A percentile compares a stretch with the other conserved stretches of the same genome.
These are phyloP conservation scores for Rousettus leschenaultii DNA, from an alignment of 2,113 vertebrate genomes.

Conservation along the genomic window DNA sequence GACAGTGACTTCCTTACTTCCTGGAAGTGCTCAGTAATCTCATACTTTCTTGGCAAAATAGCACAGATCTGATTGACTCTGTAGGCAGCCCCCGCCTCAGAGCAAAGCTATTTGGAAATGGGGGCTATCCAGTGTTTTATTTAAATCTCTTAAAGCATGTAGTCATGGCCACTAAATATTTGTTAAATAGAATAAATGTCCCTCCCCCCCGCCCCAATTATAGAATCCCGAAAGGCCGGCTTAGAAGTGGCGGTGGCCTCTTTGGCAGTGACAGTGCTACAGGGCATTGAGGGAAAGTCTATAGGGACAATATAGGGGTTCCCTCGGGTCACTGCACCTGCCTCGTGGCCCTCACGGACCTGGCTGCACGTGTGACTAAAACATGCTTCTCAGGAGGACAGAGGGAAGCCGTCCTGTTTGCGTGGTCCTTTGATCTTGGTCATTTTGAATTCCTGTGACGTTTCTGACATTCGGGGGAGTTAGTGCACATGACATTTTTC, in stretches of 20 bases:
- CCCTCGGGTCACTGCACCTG: not conserved
- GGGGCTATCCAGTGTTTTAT: not conserved
- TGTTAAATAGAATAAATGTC: not conserved
- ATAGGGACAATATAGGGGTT: no score
- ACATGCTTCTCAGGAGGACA: not conserved
- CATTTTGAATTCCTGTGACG: not conserved
- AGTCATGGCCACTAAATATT: not conserved
- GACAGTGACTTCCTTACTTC: not conserved
- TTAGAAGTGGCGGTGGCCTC: not conserved
- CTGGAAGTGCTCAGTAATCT: not conserved
- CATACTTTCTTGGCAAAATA: not conserved
- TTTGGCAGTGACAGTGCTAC: not conserved
- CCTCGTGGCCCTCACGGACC: not conserved
- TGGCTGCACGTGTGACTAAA: fast-evolving
- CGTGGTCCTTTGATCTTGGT: not conserved
- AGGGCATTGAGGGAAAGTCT: not conserved
- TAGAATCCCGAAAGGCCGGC: not conserved
- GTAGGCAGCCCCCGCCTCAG: not conserved
- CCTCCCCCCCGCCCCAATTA: not conserved
- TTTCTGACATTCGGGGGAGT: not conserved
- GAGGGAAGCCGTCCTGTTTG: not conserved
- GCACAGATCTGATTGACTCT: not conserved
- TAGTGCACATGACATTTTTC: not conserved
- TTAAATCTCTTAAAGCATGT: not conserved
- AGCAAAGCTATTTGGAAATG: not conserved